Evolutionary conservation across 1,140 invertebrate species (phyloP), one percentile per base, ranked within the genome.

Genomic region (Drosophila insularis): DNA sequence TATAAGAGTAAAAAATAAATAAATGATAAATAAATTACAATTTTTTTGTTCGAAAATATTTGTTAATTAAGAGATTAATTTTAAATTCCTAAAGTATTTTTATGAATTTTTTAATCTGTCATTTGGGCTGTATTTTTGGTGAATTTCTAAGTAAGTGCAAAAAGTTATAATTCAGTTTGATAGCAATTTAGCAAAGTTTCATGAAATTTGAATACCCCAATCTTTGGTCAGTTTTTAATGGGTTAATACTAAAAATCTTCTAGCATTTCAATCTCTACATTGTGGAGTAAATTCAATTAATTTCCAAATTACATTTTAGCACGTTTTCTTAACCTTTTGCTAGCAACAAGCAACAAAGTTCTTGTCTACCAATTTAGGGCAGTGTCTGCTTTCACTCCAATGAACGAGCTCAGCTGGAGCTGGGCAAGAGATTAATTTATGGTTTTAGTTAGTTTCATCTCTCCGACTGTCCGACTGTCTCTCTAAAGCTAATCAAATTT

Each of bases 401-500:
- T 50, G 17, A 19, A 50, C 17, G 43, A 50, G 4, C 43, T 50
- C 43, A 50, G 43, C 43, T 50, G 43, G 43, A 11, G 35, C 11
- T 37, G 11, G 35, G 35, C 35, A 13, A 37, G 3, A 37, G 35
- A 50, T 50, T 50, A 50, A 50, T 50, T 50, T 50, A 50, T 50
- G 43, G 19, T 50, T 8, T 19, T 50, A 46, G 43, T 21, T 50
- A 21, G 43, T 50, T 50, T 21, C 17, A n/a, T 50, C 7, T 21
- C 17, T 11, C 27, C 27, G 5, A 5, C 27, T 5, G 27, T n/a
- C 19, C 43, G 27, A 21, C 17, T 50, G 43, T 58, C 13, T 54
- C 21, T 31, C 55, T 58, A 13, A 8, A 19, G 27, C 55, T 58
- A 58, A 58, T 58, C 55, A 58, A 37, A 35, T 58, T 58, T 58